A percentile compares a stretch with the other conserved stretches of the same genome.
These are phyloP conservation scores for Unio pictorum DNA, from an alignment of 2,888 invertebrate species.

Conservation along the genomic window DNA sequence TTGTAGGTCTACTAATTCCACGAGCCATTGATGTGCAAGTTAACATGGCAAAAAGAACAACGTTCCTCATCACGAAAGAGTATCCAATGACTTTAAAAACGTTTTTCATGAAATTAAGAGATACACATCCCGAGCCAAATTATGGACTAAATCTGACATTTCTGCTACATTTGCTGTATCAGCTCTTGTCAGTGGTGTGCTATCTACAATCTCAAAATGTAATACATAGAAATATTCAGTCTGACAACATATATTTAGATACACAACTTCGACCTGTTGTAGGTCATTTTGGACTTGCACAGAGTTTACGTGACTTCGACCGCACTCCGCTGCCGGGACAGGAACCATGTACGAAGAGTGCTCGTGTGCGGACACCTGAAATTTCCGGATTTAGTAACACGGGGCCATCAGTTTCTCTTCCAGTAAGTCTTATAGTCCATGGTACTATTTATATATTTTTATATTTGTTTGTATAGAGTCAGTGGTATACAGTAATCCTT, in stretches of 20 bases:
- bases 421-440: no score
- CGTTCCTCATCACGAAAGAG: slow-evolving; percentile 42
- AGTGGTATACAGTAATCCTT: no score
- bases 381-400: slow-evolving; percentile 16
- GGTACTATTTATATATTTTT: no score
- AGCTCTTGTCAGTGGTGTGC: slow-evolving; percentile 39
- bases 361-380: slow-evolving; percentile 44
- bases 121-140: slow-evolving; percentile 5
- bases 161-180: slow-evolving; percentile 37
- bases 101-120: slow-evolving; percentile 19
- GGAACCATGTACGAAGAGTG: slow-evolving; percentile 30
- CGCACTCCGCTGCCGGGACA: slow-evolving; percentile 3
- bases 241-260: slow-evolving; percentile 48
- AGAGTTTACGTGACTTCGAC: slow-evolving; percentile 9
- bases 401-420: slow-evolving; percentile 3
- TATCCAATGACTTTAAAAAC: slow-evolving; percentile 34
- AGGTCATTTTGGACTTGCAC: slow-evolving; percentile 39
- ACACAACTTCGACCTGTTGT: slow-evolving; percentile 33
- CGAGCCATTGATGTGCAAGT: slow-evolving; percentile 22
- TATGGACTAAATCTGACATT: slow-evolving; percentile 28
- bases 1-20: slow-evolving; percentile 26
- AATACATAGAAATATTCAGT: slow-evolving; percentile 45
- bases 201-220: slow-evolving; percentile 32
- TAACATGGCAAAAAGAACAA: slow-evolving; percentile 35
- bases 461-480: no score